These are phyloP conservation scores for Willowsia nigromaculata DNA, from an alignment of 2,888 invertebrate genomes.

Conservation along the genomic window DNA sequence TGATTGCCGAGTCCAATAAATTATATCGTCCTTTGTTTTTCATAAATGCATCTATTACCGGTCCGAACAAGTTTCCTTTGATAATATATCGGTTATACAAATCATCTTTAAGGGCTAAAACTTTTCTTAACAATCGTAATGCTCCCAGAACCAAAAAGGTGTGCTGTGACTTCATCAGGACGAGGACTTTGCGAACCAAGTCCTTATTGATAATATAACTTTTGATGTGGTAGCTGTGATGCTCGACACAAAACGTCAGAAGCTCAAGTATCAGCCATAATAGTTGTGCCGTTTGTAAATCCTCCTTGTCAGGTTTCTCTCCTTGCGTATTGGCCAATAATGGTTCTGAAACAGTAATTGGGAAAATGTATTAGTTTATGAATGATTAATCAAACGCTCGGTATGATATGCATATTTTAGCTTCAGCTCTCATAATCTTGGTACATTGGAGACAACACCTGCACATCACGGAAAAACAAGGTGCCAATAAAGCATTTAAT, in stretches of 20 bases:
- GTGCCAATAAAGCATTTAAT: constrained; percentile 8
- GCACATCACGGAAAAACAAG: constrained; percentile 62
- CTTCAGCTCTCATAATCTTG: constrained; percentile 79
- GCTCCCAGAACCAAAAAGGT: constrained; percentile 97
- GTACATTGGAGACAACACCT: constrained; percentile 77
- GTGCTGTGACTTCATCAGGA: constrained; percentile 97
- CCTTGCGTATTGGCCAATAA: constrained; percentile 94
- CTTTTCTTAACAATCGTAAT: constrained; percentile 97
- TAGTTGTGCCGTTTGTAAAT: constrained; percentile 97
- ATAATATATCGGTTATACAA: constrained; percentile 98
- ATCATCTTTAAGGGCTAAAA: constrained; percentile 98
- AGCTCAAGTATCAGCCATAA: constrained; percentile 96
- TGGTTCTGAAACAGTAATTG: constrained; percentile 85
- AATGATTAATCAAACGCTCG: background rate
- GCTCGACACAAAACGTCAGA: constrained; percentile 98
- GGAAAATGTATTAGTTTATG: background rate
- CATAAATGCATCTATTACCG: constrained; percentile 97
- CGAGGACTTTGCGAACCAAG: constrained; percentile 94
- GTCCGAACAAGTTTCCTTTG: constrained; percentile 95
- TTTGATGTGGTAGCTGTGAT: constrained; percentile 99
- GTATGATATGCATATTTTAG: background rate
- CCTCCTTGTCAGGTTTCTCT: constrained; percentile 94
- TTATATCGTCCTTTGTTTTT: constrained; percentile 99
- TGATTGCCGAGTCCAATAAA: constrained; percentile 97
- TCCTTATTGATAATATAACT: constrained; percentile 98